phyloP scores from a whole-genome alignment of 2,113 vertebrate genomes.

The Gracilinanus agilis region DNA sequence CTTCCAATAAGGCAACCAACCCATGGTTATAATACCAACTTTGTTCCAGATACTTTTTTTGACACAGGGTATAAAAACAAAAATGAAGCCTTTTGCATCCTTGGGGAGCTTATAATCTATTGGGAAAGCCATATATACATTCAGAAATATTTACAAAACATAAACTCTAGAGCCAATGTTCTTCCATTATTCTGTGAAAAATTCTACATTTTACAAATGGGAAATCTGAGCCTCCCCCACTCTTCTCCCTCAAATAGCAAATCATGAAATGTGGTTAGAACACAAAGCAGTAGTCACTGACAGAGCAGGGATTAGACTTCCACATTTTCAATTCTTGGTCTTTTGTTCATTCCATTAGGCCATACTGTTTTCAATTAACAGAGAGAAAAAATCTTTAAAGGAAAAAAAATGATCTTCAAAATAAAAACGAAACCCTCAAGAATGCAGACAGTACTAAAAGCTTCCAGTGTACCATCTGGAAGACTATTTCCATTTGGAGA shows the following conservation, averaged over 20 bases:
- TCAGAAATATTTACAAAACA: not conserved
- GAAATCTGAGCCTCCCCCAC: conserved; percentile 6
- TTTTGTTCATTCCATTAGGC: conserved; percentile 62
- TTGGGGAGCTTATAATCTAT: not conserved
- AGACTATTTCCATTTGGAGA: conserved; percentile 59
- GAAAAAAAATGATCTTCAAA: conserved; percentile 58
- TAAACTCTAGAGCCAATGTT: not conserved
- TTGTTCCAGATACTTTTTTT: not conserved
- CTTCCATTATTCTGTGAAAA: not conserved
- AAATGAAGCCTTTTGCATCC: not conserved
- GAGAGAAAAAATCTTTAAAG: conserved; percentile 53
- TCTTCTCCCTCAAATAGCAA: not conserved
- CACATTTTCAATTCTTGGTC: conserved; percentile 52
- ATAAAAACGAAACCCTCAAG: conserved; percentile 67
- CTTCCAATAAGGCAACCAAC: not conserved
- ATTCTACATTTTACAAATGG: conserved; percentile 17
- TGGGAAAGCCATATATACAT: not conserved
- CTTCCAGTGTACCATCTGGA: conserved; percentile 48
- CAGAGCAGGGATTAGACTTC: conserved; percentile 44
- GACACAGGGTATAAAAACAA: not conserved
- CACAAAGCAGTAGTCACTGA: conserved; percentile 57
- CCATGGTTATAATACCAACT: not conserved
- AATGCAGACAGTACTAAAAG: conserved; percentile 59
- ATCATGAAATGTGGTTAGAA: conserved; percentile 17
- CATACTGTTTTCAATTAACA: conserved; percentile 70